Base-by-base conservation (phyloP, 1,140 invertebrate species). In the Drosophila repletoides region DNA sequence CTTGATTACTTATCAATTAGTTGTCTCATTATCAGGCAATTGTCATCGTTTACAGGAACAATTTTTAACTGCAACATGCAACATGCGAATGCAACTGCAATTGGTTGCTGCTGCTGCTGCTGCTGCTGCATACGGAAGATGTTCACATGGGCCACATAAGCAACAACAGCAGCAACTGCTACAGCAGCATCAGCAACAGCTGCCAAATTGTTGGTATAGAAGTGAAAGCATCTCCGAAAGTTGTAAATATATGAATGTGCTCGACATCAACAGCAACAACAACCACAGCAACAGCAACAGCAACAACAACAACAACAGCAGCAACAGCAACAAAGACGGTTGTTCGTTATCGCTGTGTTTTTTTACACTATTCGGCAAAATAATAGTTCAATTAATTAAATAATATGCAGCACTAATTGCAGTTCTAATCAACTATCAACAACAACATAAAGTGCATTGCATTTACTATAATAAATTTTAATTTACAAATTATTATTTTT, bases 191-290 rank as follows among this genome's bases (percentile, higher is more conserved):
- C 56, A 43, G 55, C 45, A 17, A 41, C 70, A 28, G 61, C 56
- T 64, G 75, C 70, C 69, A 79, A 80, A 63, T 71, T 80, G 71
- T 64, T 79, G 71, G 71, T 61, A 71, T 74, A 66, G 76, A 80
- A 80, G 76, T 80, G 76, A 80, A 80, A 80, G 76, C 76, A 80
- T 75, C 76, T 80, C 76, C 72, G 76, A 80, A 80, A 80, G 76
- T 80, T 72, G 71, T 75, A 81, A 81, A 80, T n/a, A 67, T 58
- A 75, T 63, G 67, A 76, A 70, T 73, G 49, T 69, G 75, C 51
- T 52, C 55, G 63, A 51, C 38, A 51, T 7, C 46, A 58, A 26
- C 65, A 41, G 2, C 53, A 45, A 10, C 46, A 61, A 5, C 46
- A 66, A 15, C 60, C 49, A 14, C 36, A 61, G 21, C 56, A 48